phyloP scores from a whole-genome alignment of 2,797 vertebrate species.

The Rachycentron canadum region DNA sequence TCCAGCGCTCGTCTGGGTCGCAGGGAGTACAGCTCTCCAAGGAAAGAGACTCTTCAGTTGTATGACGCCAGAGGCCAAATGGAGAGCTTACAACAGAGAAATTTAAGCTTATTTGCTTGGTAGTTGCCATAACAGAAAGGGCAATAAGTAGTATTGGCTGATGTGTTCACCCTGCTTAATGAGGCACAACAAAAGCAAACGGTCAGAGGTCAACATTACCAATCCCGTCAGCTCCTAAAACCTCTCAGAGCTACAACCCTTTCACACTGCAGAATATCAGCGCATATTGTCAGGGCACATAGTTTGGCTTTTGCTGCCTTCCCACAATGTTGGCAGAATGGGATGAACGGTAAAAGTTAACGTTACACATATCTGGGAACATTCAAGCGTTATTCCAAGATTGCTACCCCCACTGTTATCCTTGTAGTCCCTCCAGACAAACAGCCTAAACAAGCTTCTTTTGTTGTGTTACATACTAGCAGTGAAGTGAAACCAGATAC shows the following conservation, averaged over 20 bases:
- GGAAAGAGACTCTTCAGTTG: slow-evolving; percentile 78
- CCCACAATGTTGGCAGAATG: not conserved
- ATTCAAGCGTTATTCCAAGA: not conserved
- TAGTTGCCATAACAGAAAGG: slow-evolving; percentile 82
- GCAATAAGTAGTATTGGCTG: slow-evolving; percentile 78
- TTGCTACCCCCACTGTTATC: not conserved
- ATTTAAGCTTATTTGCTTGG: slow-evolving; percentile 81
- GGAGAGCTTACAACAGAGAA: slow-evolving; percentile 78
- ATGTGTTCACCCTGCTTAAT: slow-evolving; percentile 80
- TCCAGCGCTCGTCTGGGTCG: slow-evolving; percentile 70
- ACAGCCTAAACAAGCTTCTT: slow-evolving; percentile 1
- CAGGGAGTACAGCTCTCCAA: slow-evolving; percentile 69
- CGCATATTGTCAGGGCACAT: not conserved
- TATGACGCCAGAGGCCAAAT: slow-evolving; percentile 80
- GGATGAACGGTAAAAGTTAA: slow-evolving; percentile 12
- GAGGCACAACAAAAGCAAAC: slow-evolving; percentile 72
- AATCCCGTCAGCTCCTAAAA: slow-evolving; percentile 53
- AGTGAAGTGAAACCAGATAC: not conserved
- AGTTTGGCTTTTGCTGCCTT: slow-evolving; percentile 23
- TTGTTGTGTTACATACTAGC: not conserved
- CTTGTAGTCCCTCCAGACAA: not conserved
- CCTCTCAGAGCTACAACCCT: slow-evolving; percentile 36
- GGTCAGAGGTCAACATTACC: slow-evolving; percentile 73
- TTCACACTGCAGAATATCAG: slow-evolving; percentile 48
- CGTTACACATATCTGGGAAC: not conserved